These are phyloP conservation scores for Papilio demoleus DNA, from an alignment of 2,888 invertebrate species.

Conservation along the genomic window DNA sequence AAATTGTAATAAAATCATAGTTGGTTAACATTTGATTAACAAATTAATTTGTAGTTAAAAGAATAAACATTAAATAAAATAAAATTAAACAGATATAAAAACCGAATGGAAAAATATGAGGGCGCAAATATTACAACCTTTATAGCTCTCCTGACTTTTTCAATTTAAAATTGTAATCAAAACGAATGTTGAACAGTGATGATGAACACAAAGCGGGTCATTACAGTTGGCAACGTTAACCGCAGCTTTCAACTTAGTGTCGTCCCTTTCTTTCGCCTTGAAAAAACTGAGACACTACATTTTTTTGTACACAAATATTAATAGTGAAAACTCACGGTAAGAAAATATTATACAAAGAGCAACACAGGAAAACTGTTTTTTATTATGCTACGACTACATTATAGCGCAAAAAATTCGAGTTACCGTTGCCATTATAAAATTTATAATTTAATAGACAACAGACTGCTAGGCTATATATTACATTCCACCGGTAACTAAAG, in stretches of 20 bases:
- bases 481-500: no score
- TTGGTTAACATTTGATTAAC: neutral
- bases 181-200: constrained; percentile 9
- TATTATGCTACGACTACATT: no score
- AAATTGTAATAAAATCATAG: neutral
- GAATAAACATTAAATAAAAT: neutral
- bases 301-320: no score
- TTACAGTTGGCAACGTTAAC: neutral
- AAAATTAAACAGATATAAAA: neutral
- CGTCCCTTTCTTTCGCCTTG: neutral
- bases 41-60: neutral
- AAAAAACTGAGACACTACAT: neutral
- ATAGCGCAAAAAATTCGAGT: no score
- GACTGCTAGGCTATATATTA: no score
- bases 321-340: neutral
- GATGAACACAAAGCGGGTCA: constrained; percentile 6
- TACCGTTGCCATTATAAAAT: no score
- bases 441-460: no score
- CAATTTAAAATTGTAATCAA: constrained; percentile 8
- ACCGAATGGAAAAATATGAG: constrained; percentile 12
- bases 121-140: neutral
- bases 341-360: neutral
- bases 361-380: neutral
- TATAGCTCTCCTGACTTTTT: constrained; percentile 12
- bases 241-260: no score